phyloP scores from a whole-genome alignment of 2,113 vertebrate species.

The Epinephelus fuscoguttatus region DNA sequence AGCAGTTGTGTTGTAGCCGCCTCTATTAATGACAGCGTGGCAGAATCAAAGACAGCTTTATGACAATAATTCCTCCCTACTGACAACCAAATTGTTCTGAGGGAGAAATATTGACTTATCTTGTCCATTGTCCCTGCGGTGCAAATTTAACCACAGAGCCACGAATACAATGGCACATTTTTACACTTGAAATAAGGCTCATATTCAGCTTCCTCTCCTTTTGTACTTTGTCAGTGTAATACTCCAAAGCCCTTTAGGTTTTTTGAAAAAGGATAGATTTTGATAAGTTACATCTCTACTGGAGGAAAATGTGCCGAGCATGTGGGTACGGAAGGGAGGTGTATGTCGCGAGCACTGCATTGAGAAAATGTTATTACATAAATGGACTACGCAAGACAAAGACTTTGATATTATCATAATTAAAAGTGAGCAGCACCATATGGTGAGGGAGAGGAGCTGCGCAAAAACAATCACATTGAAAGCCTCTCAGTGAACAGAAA shows the following conservation, averaged over 20 bases:
- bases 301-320: conserved; percentile 39
- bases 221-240: conserved; percentile 49
- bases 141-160: conserved; percentile 55
- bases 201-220: conserved; percentile 34
- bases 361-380: conserved; percentile 85
- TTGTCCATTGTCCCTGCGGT: conserved; percentile 50
- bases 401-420: conserved; percentile 86
- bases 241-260: conserved; percentile 60
- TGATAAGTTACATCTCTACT: conserved; percentile 65
- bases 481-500: conserved; percentile 78
- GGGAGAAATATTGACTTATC: conserved; percentile 66
- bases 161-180: conserved; percentile 51
- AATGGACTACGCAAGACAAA: conserved; percentile 86
- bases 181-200: conserved; percentile 53
- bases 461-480: conserved; percentile 85
- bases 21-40: conserved; percentile 59
- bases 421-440: conserved; percentile 84
- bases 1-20: conserved; percentile 34
- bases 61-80: conserved; percentile 58
- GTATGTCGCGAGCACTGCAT: conserved; percentile 54
- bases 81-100: conserved; percentile 64
- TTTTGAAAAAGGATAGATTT: conserved; percentile 46
- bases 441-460: conserved; percentile 79
- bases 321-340: conserved; percentile 22
- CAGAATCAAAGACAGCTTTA: conserved; percentile 65